phyloP scores from a whole-genome alignment of 23 tunicate species.

The Clavelina lepadiformis region DNA sequence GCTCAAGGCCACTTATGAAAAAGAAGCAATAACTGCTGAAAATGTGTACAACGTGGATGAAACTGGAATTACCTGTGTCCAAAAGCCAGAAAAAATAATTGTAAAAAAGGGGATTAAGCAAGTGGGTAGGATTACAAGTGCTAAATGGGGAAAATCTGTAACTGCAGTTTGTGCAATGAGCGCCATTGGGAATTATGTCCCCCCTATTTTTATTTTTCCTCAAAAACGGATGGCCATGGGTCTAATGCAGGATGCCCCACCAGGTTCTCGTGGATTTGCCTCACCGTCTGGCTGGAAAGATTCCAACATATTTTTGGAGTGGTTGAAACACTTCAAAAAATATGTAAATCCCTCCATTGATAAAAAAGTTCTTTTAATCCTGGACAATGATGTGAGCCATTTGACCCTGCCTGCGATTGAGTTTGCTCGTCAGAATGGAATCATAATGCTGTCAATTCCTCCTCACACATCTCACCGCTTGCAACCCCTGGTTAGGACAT shows the following conservation, averaged over 20 bases:
- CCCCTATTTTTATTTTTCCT: conserved; percentile 37
- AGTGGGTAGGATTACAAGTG: conserved; percentile 34
- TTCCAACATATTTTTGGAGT: conserved; percentile 24
- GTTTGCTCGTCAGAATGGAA: conserved; percentile 16
- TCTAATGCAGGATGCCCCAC: conserved; percentile 20
- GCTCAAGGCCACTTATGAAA: neutral
- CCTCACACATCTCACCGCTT: conserved; percentile 30
- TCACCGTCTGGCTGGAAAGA: conserved; percentile 29
- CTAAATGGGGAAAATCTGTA: conserved; percentile 33
- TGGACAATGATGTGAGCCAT: conserved; percentile 41
- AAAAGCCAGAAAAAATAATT: conserved; percentile 22
- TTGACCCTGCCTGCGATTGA: conserved; percentile 28
- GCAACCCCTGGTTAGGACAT: conserved; percentile 36
- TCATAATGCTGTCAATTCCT: conserved; percentile 24
- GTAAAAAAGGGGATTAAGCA: conserved; percentile 35
- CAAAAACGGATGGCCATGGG: conserved; percentile 12
- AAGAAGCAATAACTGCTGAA: conserved; percentile 7
- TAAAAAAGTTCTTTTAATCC: conserved; percentile 6
- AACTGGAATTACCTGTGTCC: conserved; percentile 31
- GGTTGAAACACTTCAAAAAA: conserved; percentile 20
- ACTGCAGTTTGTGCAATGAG: conserved; percentile 19
- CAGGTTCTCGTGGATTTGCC: conserved; percentile 3
- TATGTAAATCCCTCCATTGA: conserved; percentile 5
- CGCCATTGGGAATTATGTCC: conserved; percentile 14
- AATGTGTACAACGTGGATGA: conserved; percentile 34